Evolutionary conservation across 1,140 invertebrate genomes (phyloP), one percentile per base, ranked within the genome.

Genomic region (Elysia chlorotica): DNA sequence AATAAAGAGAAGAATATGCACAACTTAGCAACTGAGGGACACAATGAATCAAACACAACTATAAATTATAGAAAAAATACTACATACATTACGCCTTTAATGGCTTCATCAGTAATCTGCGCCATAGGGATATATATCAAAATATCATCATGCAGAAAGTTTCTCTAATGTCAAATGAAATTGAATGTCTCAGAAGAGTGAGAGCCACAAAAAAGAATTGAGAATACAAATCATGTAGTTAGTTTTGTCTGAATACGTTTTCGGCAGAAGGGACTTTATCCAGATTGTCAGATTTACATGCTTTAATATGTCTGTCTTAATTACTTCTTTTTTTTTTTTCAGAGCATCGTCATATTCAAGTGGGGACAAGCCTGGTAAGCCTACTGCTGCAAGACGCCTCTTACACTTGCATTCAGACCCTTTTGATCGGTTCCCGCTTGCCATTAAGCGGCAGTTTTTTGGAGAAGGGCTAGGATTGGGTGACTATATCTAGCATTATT

Each of bases 341-440:
- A 69, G 67, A 25, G 35, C 67, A 36, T 59, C 67, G 1, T 69
- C 67, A n/a, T 69, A 69, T 25, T 69, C 67, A 23, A 59, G 67
- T 38, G 54, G 54, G 5, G 67, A 69, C 54, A 69, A 36, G 59
- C 67, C 56, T 57, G 67, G 67, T 69, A 69, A 69, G 67, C 31
- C 54, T 36, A n/a, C n/a, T n/a, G n/a, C n/a, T n/a, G 17, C 30
- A 25, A 69, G 54, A 25, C 30, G 54, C 35, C 67, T 69, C 5
- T 69, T 53, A 69, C 54, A 69, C 33, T 69, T 69, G 28, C 21
- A 30, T 23, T 69, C 54, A 37, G 56, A 37, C 23, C 54, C 67
- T 4, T 57, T 69, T 59, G 54, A 59, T 69, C 53, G 66, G 21
- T 56, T 68, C 31, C 66, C 66, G 35, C 4, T 56, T n/a, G 48